These are phyloP conservation scores for Synanceia verrucosa DNA, from an alignment of 2,797 vertebrate species.

Conservation along the genomic window DNA sequence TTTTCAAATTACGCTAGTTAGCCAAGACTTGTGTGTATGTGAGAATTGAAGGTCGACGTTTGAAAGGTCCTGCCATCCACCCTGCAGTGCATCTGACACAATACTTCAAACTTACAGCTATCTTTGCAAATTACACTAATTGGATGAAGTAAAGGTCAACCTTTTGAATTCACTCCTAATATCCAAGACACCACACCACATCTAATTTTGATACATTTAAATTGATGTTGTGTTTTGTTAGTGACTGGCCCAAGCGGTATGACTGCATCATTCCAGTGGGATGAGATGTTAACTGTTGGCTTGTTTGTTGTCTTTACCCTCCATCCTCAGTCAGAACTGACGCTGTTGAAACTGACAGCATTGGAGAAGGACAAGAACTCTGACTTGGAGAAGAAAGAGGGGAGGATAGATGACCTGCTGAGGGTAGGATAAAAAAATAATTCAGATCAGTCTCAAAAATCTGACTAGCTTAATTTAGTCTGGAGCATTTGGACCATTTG, in stretches of 20 bases:
- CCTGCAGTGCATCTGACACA: not conserved
- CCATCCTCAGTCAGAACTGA: constrained; percentile 91
- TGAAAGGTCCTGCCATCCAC: not conserved
- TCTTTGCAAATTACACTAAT: constrained; percentile 21
- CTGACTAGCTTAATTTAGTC: not conserved
- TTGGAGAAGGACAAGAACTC: constrained; percentile 98
- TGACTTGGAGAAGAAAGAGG: constrained; percentile 98
- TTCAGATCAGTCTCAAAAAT: not conserved
- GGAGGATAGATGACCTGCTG: constrained; percentile 96
- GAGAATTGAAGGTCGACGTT: constrained; percentile 30
- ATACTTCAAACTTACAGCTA: not conserved
- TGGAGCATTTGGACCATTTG: not conserved
- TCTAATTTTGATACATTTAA: constrained; percentile 19
- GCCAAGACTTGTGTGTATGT: not conserved
- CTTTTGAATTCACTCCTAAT: not conserved
- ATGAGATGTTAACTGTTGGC: constrained; percentile 6
- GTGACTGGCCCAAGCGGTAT: not conserved
- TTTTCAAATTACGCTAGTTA: not conserved
- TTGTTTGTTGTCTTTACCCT: constrained; percentile 14
- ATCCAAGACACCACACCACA: not conserved
- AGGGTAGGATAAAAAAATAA: constrained; percentile 81
- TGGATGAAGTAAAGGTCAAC: constrained; percentile 24
- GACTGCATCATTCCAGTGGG: not conserved
- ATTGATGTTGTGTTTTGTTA: not conserved
- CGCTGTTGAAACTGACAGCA: constrained; percentile 94